Evolutionary conservation across 1,140 invertebrate genomes (phyloP), one percentile per base, ranked within the genome.

Genomic region (Zaprionus camerounensis): DNA sequence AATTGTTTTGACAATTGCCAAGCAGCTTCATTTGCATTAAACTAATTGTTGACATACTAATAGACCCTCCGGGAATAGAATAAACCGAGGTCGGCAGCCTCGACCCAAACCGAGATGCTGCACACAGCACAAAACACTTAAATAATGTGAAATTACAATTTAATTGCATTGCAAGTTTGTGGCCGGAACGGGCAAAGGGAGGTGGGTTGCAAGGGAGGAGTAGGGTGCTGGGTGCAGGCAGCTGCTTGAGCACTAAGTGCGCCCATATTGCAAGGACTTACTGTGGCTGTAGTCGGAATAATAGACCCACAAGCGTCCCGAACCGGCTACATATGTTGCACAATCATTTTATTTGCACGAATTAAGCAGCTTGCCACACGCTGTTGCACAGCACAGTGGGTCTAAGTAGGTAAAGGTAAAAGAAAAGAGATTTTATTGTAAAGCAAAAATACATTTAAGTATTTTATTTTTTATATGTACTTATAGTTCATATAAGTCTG

Each of bases 321-420:
- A 17, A 46, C 41, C 49, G 57, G 69, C 57, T 84, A 81, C 83
- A 87, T 88, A 88, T 88, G 84, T 84, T 88, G 78, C 84, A 88
- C 78, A 88, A 88, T 88, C 78, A 90, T 88, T 88, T 88, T 88
- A 88, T 88, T 88, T 88, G 85, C 81, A 79, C 71, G 71, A 88
- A 90, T 88, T 88, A 88, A 90, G 71, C 81, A 88, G 51, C 69
- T 81, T 55, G 51, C 65, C 63, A 64, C 68, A 53, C 46, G 44
- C 65, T 71, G 38, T 46, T 44, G 59, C 41, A 41, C 41, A n/a
- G 67, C 63, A 87, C 84, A 75, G 80, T 84, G 80, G 53, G 2
- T 0, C n/a, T 7, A 17, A 17, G 7, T 1, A 5, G n/a, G 41
- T 9, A 46, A 46, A 17, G n/a, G n/a, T 17, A 46, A 34, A 34